These are phyloP conservation scores for Cotesia glomerata DNA, from an alignment of 1,140 invertebrate genomes.

Conservation along the genomic window DNA sequence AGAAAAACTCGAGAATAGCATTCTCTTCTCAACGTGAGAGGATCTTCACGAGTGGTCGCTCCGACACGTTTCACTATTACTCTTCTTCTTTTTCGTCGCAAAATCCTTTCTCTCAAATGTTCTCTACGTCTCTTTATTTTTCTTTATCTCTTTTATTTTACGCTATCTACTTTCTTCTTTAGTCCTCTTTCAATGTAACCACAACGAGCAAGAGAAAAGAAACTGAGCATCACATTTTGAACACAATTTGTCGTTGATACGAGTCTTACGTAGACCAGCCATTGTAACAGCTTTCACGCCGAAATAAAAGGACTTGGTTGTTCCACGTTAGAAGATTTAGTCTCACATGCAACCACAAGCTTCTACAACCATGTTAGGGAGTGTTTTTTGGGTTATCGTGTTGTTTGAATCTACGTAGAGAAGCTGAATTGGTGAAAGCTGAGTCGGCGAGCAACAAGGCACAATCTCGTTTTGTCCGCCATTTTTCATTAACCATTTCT, in stretches of 20 bases:
- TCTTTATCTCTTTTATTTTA: conserved; percentile 8
- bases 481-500: conserved; percentile 63
- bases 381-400: conserved; percentile 74
- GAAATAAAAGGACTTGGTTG: conserved; percentile 1
- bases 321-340: not conserved
- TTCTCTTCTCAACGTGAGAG: conserved; percentile 17
- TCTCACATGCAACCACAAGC: conserved; percentile 80
- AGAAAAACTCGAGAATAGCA: conserved; percentile 11
- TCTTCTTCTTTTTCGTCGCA: conserved; percentile 22
- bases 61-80: conserved; percentile 27
- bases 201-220: not conserved
- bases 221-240: not conserved
- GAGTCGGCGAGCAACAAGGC: conserved; percentile 80
- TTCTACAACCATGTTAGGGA: conserved; percentile 85
- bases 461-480: conserved; percentile 65
- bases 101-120: conserved; percentile 22
- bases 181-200: not conserved
- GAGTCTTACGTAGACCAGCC: not conserved
- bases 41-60: conserved; percentile 21
- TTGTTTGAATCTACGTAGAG: conserved; percentile 77
- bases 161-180: not conserved
- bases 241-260: conserved; percentile 3
- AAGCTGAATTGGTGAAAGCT: conserved; percentile 76
- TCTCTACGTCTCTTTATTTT: conserved; percentile 12
- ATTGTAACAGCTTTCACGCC: conserved; percentile 11